These are phyloP conservation scores for Trichonephila clavata DNA, from an alignment of 1,140 invertebrate species.

Conservation along the genomic window DNA sequence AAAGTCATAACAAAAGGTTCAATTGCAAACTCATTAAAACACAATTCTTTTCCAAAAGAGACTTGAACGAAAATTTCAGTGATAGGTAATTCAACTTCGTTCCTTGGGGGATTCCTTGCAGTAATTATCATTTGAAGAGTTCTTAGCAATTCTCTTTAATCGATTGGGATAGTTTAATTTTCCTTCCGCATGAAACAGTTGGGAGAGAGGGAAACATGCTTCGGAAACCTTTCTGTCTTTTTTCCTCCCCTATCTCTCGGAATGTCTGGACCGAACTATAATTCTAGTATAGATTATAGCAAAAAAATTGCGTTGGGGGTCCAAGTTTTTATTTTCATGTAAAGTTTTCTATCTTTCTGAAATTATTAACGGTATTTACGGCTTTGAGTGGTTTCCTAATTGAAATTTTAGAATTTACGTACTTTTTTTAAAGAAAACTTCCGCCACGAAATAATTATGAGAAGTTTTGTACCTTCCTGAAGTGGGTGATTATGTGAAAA, in stretches of 20 bases:
- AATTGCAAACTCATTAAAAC: constrained; percentile 59
- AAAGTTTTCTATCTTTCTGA: not conserved
- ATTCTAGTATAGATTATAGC: not conserved
- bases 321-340: not conserved
- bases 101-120: constrained; percentile 5
- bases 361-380: constrained; percentile 10
- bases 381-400: constrained; percentile 57
- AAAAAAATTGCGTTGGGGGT: not conserved
- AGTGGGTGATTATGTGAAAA: constrained; percentile 45
- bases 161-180: constrained; percentile 65
- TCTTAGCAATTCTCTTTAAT: constrained; percentile 15
- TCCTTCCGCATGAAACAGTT: not conserved
- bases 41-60: constrained; percentile 38
- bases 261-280: not conserved
- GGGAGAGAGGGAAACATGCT: not conserved
- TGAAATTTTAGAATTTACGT: constrained; percentile 66
- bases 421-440: constrained; percentile 35
- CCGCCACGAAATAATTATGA: constrained; percentile 50
- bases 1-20: constrained; percentile 41
- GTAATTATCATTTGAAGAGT: constrained; percentile 45
- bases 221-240: not conserved
- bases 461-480: constrained; percentile 14
- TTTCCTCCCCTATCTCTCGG: not conserved
- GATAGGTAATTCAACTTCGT: constrained; percentile 38
- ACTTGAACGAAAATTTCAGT: not conserved